phyloP scores from a whole-genome alignment of 2,113 vertebrate genomes.

The Osmerus eperlanus region DNA sequence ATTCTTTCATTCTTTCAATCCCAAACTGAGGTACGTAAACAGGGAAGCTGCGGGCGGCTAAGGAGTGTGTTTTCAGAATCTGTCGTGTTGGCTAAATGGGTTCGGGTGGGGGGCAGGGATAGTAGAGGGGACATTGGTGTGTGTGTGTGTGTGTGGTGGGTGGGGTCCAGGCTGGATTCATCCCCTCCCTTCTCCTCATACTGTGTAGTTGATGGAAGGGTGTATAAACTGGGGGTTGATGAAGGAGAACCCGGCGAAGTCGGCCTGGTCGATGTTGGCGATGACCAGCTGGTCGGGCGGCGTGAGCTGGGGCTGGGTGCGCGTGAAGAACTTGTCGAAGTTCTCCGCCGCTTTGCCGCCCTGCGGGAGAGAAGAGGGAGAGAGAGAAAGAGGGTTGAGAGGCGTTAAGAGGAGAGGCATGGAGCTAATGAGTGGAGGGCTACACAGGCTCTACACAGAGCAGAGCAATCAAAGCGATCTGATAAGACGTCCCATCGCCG shows the following conservation, averaged over 20 bases:
- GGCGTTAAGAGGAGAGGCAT: neutral
- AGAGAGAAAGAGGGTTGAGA: constrained; percentile 7
- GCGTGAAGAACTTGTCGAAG: constrained; percentile 98
- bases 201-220: constrained; percentile 38
- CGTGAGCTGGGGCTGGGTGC: constrained; percentile 91
- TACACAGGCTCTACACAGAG: no score
- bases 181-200: no score
- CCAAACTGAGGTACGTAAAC: no score
- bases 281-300: constrained; percentile 96
- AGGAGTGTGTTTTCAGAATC: neutral
- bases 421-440: no score
- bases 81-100: no score
- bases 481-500: no score
- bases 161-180: no score
- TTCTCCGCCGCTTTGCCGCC: constrained; percentile 94
- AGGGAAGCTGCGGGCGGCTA: neutral
- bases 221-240: constrained; percentile 90
- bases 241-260: constrained; percentile 96
- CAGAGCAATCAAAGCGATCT: no score
- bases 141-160: no score
- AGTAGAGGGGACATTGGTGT: no score
- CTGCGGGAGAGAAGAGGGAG: constrained; percentile 61
- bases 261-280: constrained; percentile 94
- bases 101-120: no score
- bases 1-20: no score